A percentile compares a stretch with the other conserved stretches of the same genome.
Conservation (phyloP, 2,113 vertebrate species). For the Caloenas nicobarica region DNA sequence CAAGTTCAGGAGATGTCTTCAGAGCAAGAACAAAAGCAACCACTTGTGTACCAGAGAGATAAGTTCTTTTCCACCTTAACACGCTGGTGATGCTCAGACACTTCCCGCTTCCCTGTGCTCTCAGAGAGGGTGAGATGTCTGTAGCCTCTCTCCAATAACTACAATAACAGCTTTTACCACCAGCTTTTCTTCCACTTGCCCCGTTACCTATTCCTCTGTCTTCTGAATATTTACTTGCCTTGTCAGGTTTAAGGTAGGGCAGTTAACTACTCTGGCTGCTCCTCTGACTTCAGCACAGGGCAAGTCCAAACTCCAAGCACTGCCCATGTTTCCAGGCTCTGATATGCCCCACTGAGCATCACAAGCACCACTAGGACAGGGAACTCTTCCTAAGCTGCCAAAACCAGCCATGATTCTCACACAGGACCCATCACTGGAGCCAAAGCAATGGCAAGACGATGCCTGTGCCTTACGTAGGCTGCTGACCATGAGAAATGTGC, state of each 20-base stretch:
- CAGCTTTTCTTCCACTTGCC: background rate
- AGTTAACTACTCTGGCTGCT: background rate
- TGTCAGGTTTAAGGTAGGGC: background rate
- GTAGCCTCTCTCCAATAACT: background rate
- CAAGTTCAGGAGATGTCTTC: background rate
- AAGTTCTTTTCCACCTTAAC: background rate
- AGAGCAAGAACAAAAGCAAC: background rate
- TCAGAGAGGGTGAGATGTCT: background rate
- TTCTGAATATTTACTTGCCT: background rate
- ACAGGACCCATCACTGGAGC: background rate
- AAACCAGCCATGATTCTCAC: background rate
- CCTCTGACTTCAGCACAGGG: background rate
- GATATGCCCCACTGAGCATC: background rate
- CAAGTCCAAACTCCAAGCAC: background rate
- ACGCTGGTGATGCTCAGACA: background rate
- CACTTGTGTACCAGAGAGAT: accelerated
- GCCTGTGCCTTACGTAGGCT: background rate
- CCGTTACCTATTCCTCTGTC: background rate
- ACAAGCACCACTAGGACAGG: background rate
- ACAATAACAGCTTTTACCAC: background rate
- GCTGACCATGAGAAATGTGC: background rate
- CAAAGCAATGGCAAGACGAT: background rate
- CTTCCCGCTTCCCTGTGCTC: background rate
- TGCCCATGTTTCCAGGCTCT: background rate
- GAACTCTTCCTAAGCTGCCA: background rate